Conservation (phyloP, 2,113 vertebrate genomes). For the Coptodon bakossiorum region DNA sequence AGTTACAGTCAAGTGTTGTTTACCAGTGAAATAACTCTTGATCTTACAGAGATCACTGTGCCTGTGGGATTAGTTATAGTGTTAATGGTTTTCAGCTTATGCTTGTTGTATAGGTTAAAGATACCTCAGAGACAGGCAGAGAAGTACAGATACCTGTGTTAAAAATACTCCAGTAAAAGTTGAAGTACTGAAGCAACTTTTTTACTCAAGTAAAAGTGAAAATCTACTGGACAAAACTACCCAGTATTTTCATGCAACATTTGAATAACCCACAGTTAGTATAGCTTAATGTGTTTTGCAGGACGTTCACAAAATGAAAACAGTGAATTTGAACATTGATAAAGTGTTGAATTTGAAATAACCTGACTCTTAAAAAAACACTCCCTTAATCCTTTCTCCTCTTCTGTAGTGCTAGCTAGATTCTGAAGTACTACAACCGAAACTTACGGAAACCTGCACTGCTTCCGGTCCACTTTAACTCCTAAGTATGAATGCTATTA, state of each 20-base stretch:
- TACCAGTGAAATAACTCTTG: background rate
- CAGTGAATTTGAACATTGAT: background rate
- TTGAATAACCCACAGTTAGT: background rate
- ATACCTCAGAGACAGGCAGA: background rate
- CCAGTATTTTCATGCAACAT: background rate
- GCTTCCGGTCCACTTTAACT: background rate
- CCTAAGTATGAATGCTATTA: background rate
- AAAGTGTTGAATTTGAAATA: background rate
- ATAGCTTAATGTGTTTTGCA: background rate
- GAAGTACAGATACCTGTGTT: background rate
- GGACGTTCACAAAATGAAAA: background rate
- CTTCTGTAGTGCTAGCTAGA: background rate
- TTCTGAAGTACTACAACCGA: background rate
- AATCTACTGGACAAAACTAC: background rate
- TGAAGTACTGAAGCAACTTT: background rate
- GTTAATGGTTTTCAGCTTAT: background rate
- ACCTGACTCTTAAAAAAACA: background rate
- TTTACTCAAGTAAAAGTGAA: background rate
- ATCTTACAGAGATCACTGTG: background rate
- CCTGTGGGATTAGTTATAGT: background rate
- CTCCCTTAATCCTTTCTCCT: background rate
- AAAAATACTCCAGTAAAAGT: background rate
- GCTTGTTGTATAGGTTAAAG: background rate
- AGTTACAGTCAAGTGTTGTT: background rate
- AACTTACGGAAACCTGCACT: background rate